These are phyloP conservation scores for Oncopeltus fasciatus DNA, from an alignment of 1,140 invertebrate species.

Conservation along the genomic window DNA sequence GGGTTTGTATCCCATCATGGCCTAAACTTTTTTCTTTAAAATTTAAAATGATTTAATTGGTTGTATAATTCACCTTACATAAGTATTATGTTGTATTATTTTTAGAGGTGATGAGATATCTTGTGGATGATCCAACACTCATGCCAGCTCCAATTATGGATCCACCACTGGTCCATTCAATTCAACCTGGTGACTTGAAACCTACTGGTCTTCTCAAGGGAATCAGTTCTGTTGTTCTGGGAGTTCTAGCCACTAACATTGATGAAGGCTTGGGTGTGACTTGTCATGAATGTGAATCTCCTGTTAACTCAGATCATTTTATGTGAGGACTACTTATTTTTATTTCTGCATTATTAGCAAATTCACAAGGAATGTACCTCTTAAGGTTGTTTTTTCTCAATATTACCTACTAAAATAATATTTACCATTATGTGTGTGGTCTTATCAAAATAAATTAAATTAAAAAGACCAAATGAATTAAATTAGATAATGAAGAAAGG, in stretches of 20 bases:
- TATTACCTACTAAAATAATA: no score
- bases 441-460: not conserved
- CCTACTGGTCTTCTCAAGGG: not conserved
- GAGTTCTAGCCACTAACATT: not conserved
- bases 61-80: no score
- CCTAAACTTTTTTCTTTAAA: no score
- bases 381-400: no score
- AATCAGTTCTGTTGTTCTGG: not conserved
- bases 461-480: no score
- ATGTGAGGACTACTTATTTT: no score
- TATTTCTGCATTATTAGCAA: no score
- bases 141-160: conserved; percentile 4
- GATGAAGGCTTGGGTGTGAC: not conserved
- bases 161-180: not conserved
- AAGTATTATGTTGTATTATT: no score
- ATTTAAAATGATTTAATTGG: no score
- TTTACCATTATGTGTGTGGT: not conserved
- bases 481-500: no score
- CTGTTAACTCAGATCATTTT: conserved; percentile 1
- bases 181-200: not conserved
- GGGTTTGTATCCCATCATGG: no score
- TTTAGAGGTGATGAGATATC: not conserved
- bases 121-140: not conserved
- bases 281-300: conserved; percentile 7
- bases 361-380: no score